Base-by-base conservation (phyloP, 2,888 invertebrate species). In the Phortica magna region DNA sequence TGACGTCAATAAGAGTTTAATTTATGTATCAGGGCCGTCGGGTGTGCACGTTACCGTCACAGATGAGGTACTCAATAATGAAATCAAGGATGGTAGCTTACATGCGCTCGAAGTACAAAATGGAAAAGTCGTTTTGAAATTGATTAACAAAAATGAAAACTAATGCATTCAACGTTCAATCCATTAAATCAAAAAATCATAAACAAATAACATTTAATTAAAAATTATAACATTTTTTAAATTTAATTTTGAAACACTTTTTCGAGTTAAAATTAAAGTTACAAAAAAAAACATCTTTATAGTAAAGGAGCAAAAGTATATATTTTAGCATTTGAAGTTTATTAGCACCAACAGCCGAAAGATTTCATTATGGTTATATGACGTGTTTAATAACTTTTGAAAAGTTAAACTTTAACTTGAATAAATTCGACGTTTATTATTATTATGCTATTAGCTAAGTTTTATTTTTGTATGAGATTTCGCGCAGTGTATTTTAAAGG, bases 41-140 rank as follows among this genome's bases (percentile, higher is more conserved):
- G 96, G 96, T 17, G 96, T 98, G 7, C 95, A 96, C 83, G 95
- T 98, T 0, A 93, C 96, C 55, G 93, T 98, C 39, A 97, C 95
- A 53, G 96, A 98, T 90, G 97, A 98, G 84, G 94, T 98, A 73
- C 94, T 98, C 17, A 94, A 95, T 43, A 96, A 97, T 90, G 91
- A 91, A 85, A 94, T 98, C 83, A 95, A 95, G 80, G 96, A 98
- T 90, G 95, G 96, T 86, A 94, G 95, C 80, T 94, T 95, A 92
- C 96, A 95, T 90, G 92, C 93, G 76, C 92, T 96, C 77, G 95
- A 95, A 90, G 89, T 92, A 82, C 91, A 92, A 89, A 91, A 89
- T 82, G 92, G 92, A 81, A 92, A 92, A 86, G 90, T 93, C 80
- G 84, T 93, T 81, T 91, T 93, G 86, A 93, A 93, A 88, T 89